Evolutionary conservation across 2,113 vertebrate genomes (phyloP).

Genomic region (Micronisus gabar): DNA sequence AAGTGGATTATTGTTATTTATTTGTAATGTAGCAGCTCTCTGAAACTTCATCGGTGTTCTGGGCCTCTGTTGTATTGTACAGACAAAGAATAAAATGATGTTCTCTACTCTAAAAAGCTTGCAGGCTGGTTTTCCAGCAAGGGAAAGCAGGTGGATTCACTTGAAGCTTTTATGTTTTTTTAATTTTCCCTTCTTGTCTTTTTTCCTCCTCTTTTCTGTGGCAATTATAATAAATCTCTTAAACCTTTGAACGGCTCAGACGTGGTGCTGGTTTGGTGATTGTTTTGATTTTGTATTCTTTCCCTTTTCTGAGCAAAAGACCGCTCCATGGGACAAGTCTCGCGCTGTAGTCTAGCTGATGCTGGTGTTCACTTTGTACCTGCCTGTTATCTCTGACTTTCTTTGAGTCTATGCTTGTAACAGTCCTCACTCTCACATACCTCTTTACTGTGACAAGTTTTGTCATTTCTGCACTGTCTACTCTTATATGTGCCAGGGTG

Average conservation of each 20-base stretch:
- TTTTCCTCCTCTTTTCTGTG: not conserved
- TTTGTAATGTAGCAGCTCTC: not conserved
- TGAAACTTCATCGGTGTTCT: not conserved
- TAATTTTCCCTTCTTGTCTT: not conserved
- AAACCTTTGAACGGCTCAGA: not conserved
- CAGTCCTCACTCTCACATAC: not conserved
- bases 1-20: constrained; percentile 49
- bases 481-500: not conserved
- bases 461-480: not conserved
- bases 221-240: not conserved
- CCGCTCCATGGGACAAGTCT: not conserved
- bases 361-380: not conserved
- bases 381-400: not conserved
- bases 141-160: not conserved
- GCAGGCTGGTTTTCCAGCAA: not conserved
- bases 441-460: not conserved
- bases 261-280: not conserved
- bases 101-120: not conserved
- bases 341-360: not conserved
- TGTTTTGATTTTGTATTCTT: not conserved
- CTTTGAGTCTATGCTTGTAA: not conserved
- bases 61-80: not conserved
- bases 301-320: not conserved
- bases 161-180: not conserved
- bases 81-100: constrained; percentile 24